phyloP scores from a whole-genome alignment of 2,797 vertebrate species.

The Mastacembelus armatus region DNA sequence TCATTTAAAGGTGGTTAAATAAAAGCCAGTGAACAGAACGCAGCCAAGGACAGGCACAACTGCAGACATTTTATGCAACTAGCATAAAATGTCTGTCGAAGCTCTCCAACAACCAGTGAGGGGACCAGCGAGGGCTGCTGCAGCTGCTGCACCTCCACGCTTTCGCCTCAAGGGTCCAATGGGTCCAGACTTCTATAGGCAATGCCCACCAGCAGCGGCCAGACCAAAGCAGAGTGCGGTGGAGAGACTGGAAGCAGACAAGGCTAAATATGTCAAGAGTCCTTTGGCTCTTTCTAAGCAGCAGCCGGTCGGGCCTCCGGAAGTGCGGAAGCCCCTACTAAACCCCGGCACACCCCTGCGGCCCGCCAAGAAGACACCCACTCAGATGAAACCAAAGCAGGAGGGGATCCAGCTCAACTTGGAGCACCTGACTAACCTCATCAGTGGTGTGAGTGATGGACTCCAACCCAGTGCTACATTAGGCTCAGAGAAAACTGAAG shows the following conservation, averaged over 20 bases:
- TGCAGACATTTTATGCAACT: too few relatives aligned
- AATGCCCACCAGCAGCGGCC: constrained; percentile 32
- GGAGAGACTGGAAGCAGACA: constrained; percentile 96
- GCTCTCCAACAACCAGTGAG: constrained; percentile 61
- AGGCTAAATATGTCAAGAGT: constrained; percentile 97
- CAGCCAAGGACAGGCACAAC: neutral
- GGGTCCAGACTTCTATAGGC: constrained; percentile 85
- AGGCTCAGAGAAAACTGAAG: constrained; percentile 10
- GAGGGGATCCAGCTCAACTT: constrained; percentile 84
- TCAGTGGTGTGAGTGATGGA: constrained; percentile 80
- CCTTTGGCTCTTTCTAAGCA: constrained; percentile 89
- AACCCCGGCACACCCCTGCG: constrained; percentile 66
- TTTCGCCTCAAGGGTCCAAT: constrained; percentile 87
- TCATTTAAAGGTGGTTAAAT: too few relatives aligned
- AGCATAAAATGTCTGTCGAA: constrained; percentile 81
- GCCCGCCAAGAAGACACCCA: constrained; percentile 83
- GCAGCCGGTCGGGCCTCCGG: constrained; percentile 82
- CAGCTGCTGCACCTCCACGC: constrained; percentile 80
- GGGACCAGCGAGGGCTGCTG: constrained; percentile 47
- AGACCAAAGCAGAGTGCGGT: constrained; percentile 90
- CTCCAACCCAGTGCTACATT: constrained; percentile 1
- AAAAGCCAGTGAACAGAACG: constrained; percentile 1
- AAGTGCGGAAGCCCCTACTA: constrained; percentile 80
- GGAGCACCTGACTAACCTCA: constrained; percentile 92
- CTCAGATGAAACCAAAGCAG: constrained; percentile 51